Evolutionary conservation across 30 jellyfish, hydroid and myxozoan species (phyloP).

Genomic region (Aurelia aurita): DNA sequence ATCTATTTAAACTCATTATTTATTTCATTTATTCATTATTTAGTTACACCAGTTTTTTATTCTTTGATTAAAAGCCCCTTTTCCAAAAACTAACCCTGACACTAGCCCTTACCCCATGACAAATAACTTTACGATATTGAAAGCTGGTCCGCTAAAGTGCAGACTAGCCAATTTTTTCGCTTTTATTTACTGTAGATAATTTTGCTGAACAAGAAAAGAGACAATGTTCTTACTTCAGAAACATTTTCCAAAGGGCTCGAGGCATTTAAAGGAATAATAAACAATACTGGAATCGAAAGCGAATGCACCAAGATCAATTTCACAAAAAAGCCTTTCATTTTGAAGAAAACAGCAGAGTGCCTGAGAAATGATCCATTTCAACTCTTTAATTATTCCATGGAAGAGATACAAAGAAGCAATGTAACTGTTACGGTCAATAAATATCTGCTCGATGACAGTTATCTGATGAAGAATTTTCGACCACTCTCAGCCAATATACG

Average conservation of each 20-base stretch:
- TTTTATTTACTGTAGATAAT: conserved; percentile 3
- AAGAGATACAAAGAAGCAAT: background rate
- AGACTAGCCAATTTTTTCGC: too few relatives aligned
- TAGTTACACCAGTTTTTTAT: too few relatives aligned
- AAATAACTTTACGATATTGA: too few relatives aligned
- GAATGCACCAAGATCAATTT: conserved; percentile 12
- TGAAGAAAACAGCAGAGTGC: conserved; percentile 14
- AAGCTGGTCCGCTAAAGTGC: too few relatives aligned
- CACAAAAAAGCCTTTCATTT: conserved; percentile 4
- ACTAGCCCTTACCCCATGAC: too few relatives aligned
- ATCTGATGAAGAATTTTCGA: conserved; percentile 32
- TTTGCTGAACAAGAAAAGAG: background rate
- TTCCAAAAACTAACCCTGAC: too few relatives aligned
- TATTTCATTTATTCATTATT: too few relatives aligned
- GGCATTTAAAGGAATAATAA: conserved; percentile 9
- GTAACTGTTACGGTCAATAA: background rate
- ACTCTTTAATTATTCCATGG: conserved; percentile 29
- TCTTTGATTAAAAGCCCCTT: too few relatives aligned
- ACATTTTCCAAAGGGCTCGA: conserved; percentile 3
- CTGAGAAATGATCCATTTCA: conserved; percentile 38
- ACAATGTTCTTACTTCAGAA: conserved; percentile 11
- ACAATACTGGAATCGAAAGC: conserved; percentile 8
- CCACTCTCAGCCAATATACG: conserved; percentile 22
- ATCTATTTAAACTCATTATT: too few relatives aligned
- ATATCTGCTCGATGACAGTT: background rate